Evolutionary conservation across 2,797 vertebrate genomes (phyloP).

Genomic region (Pseudochirops corinnae): DNA sequence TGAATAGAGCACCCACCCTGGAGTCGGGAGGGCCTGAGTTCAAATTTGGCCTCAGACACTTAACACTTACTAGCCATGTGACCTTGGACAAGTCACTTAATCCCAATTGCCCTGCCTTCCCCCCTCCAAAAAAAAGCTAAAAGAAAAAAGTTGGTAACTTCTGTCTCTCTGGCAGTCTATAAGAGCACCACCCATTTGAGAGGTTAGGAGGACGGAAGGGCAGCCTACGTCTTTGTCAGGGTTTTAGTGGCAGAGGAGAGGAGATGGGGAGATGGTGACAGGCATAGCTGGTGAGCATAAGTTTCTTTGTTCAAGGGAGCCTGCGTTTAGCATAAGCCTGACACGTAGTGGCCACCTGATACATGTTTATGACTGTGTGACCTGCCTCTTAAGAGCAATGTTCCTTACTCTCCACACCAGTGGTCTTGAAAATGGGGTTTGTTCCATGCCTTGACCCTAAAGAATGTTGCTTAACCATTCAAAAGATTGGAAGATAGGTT

Average conservation of each 20-base stretch:
- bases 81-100: too few relatives aligned
- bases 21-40: too few relatives aligned
- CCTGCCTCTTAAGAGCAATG: not conserved
- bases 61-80: too few relatives aligned
- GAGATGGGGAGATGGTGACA: not conserved
- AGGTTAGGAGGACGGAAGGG: not conserved
- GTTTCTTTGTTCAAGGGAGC: not conserved
- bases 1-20: too few relatives aligned
- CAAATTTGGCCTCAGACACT: too few relatives aligned
- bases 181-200: not conserved
- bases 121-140: too few relatives aligned
- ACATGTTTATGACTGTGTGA: not conserved
- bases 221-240: not conserved
- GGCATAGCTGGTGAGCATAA: not conserved
- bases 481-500: not conserved
- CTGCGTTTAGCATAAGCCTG: not conserved
- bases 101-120: too few relatives aligned
- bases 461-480: not conserved
- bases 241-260: not conserved
- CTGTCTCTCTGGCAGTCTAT: not conserved
- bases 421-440: not conserved
- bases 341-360: not conserved
- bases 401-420: not conserved
- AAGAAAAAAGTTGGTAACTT: not conserved
- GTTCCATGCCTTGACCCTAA: not conserved